These are phyloP conservation scores for Drosophila mulleri DNA, from an alignment of 2,888 invertebrate genomes.

Conservation along the genomic window DNA sequence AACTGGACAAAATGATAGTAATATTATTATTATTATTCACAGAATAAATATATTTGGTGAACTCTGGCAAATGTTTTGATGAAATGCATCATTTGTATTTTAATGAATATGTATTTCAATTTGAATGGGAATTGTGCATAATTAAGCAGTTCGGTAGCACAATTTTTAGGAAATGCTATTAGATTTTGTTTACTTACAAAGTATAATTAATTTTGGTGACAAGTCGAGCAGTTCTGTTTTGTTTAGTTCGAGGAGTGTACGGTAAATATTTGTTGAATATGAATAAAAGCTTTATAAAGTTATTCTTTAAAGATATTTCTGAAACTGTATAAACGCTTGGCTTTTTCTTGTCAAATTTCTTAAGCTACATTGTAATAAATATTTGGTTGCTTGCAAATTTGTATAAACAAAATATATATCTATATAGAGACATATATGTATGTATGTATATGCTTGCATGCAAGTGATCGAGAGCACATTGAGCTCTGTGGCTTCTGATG, in stretches of 20 bases:
- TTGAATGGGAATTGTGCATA: constrained; percentile 15
- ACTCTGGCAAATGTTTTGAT: too few relatives aligned
- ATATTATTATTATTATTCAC: not conserved
- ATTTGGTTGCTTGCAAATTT: constrained; percentile 19
- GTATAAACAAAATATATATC: not conserved
- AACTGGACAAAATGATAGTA: constrained; percentile 13
- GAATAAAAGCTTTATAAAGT: too few relatives aligned
- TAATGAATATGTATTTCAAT: constrained; percentile 20
- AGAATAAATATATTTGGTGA: not conserved
- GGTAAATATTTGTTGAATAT: too few relatives aligned
- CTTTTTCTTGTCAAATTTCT: too few relatives aligned
- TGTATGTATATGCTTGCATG: not conserved
- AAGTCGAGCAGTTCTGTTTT: not conserved
- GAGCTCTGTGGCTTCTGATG: constrained; percentile 12
- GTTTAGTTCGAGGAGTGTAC: not conserved
- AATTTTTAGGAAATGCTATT: not conserved
- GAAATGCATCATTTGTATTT: constrained; percentile 12
- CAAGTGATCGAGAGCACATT: constrained; percentile 11
- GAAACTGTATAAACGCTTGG: too few relatives aligned
- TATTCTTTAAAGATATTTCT: too few relatives aligned
- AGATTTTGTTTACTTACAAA: constrained; percentile 21
- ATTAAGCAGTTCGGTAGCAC: constrained; percentile 6
- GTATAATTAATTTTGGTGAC: constrained; percentile 15
- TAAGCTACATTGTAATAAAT: not conserved
- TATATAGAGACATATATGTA: not conserved